Evolutionary conservation across 2,113 vertebrate species (phyloP).

Genomic region (Melanerpes aurifrons): DNA sequence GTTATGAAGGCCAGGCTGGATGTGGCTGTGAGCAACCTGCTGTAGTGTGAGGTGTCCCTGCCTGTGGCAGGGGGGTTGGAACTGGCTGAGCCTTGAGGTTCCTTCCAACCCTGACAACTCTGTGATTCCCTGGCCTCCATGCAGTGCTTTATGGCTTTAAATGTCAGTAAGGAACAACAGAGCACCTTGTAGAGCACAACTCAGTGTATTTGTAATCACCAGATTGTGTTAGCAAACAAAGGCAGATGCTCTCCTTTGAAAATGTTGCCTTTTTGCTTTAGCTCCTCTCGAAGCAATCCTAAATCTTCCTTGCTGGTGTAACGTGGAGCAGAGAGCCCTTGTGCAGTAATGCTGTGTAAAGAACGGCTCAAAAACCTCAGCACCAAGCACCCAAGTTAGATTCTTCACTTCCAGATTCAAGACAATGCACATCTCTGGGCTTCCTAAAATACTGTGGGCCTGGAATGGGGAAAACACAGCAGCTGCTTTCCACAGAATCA

Average conservation of each 20-base stretch:
- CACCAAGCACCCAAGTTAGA: background rate
- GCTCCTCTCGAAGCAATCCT: background rate
- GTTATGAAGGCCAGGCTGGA: no score
- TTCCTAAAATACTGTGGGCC: no score
- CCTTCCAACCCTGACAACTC: background rate
- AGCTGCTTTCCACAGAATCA: no score
- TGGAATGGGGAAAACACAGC: no score
- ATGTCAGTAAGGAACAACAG: background rate
- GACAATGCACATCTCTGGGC: no score
- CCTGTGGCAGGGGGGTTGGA: no score
- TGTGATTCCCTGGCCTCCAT: background rate
- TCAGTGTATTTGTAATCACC: background rate
- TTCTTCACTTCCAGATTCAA: background rate
- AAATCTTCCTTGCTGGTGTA: background rate
- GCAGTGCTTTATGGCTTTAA: background rate
- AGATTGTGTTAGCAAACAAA: background rate
- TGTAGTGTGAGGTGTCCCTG: no score
- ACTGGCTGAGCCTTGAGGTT: no score
- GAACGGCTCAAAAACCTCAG: background rate
- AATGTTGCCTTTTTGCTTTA: background rate
- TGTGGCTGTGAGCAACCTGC: no score
- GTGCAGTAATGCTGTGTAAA: background rate
- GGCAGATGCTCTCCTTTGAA: slow-evolving; percentile 7
- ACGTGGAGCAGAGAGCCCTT: background rate
- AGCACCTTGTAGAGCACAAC: background rate